Percentiles rank a stretch among this genome's conserved stretches.
These are phyloP conservation scores for Drosophila carrolli DNA, from an alignment of 1,140 invertebrate species.

Conservation along the genomic window DNA sequence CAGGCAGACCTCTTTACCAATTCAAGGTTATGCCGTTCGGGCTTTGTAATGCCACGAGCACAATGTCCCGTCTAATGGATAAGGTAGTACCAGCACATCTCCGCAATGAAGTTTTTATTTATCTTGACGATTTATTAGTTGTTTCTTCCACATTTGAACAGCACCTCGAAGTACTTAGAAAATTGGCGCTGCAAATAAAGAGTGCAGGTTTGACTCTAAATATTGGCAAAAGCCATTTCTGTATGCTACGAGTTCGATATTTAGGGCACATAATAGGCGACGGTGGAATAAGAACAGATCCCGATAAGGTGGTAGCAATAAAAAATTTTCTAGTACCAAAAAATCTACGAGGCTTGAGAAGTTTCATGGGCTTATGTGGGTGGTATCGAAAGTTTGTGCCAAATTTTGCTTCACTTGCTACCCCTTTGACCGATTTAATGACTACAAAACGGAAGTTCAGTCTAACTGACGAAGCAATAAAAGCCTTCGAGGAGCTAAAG, in stretches of 20 bases:
- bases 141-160: not conserved
- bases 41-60: constrained; percentile 1
- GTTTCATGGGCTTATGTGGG: constrained; percentile 1
- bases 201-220: no score
- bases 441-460: not conserved
- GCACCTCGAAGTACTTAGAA: not conserved
- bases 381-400: constrained; percentile 5
- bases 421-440: not conserved
- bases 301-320: not conserved
- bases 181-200: no score
- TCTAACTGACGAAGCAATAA: not conserved
- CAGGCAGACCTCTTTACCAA: no score
- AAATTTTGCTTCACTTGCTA: not conserved
- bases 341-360: not conserved
- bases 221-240: not conserved
- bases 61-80: constrained; percentile 5
- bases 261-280: not conserved
- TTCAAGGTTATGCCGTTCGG: not conserved
- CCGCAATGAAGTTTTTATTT: constrained; percentile 3
- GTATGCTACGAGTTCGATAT: not conserved
- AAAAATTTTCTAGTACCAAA: not conserved
- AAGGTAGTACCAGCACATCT: constrained; percentile 3
- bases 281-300: not conserved
- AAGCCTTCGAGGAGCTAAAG: not conserved
- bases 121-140: not conserved